Evolutionary conservation across 1,140 invertebrate genomes (phyloP).

Genomic region (Grapholita molesta): DNA sequence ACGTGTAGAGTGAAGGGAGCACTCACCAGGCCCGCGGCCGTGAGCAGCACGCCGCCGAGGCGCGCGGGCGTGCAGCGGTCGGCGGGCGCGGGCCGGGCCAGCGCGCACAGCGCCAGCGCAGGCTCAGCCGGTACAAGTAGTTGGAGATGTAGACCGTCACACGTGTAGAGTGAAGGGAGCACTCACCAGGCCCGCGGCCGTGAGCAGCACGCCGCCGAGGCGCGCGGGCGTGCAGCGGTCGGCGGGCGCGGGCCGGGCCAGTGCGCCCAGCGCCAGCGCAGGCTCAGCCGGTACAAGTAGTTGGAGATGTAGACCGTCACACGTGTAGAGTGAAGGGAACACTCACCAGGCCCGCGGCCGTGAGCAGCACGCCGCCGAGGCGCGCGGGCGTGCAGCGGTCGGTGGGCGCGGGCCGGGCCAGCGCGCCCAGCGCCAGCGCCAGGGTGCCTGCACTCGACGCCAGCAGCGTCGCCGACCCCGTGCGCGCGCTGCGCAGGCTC

Average conservation of each 20-base stretch:
- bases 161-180: no score
- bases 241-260: not conserved
- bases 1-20: no score
- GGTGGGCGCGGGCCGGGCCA: not conserved
- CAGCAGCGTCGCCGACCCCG: slow-evolving; percentile 55
- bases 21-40: not conserved
- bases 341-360: not conserved
- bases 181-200: not conserved
- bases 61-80: not conserved
- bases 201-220: not conserved
- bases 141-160: no score
- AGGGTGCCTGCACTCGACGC: slow-evolving; percentile 25
- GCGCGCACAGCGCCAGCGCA: not conserved
- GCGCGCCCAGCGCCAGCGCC: not conserved
- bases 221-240: not conserved
- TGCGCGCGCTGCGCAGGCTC: slow-evolving; percentile 48
- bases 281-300: no score
- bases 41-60: not conserved
- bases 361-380: not conserved
- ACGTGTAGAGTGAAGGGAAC: no score
- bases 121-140: slow-evolving; percentile 33
- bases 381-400: not conserved
- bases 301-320: no score
- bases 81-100: not conserved
- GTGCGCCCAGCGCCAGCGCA: slow-evolving; percentile 24